Base-by-base conservation (phyloP, 2,113 vertebrate genomes). In the Ramphastos sulfuratus region DNA sequence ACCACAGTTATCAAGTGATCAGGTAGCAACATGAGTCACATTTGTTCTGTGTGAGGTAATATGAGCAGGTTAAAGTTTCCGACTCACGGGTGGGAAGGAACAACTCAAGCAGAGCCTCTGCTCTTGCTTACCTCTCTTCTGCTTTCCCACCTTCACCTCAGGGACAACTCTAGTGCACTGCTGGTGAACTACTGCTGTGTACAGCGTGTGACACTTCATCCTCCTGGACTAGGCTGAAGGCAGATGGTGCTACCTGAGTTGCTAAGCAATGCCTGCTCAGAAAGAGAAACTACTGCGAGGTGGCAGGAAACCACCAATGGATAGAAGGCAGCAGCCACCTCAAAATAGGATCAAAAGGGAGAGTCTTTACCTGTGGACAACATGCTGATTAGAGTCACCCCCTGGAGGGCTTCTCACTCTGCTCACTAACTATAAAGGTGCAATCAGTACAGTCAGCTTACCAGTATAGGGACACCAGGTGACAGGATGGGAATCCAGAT, bases 31-130 rank as follows among this genome's bases (percentile, higher is more conserved):
- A n/a, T 79, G 76, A 89, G 52, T 74, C 56, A 82, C 3, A 0
- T 48, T 78, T 89, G 16, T 50, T 79, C 28, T 69, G 37, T 30
- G 61, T 86, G 89, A 74, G 56, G 52, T 70, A 79, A 70, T 74
- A 73, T 7, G 44, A 92, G 37, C 18, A 10, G 85, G 61, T 74
- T 82, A 65, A 86, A 55, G 37, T 55, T 66, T 77, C 72, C 89
- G 66, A 78, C 55, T 86, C 72, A 74, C 15, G 35, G 59, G 7
- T 1, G 1, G 61, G 76, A 85, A 92, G 60, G 60, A 18, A 78
- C 78, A 65, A 70, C 50, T 25, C 18, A 25, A 73, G 56, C 25
- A 60, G 56, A 89, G 23, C 60, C 50, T 5, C 4, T 65, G 66
- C 12, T 39, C 30, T 56, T 59, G 55, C 42, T 85, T 81, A 37